A percentile compares a stretch with the other conserved stretches of the same genome.
These are phyloP conservation scores for Astropecten irregularis DNA, from an alignment of 53 echinoderm and acorn worm genomes.

Conservation along the genomic window DNA sequence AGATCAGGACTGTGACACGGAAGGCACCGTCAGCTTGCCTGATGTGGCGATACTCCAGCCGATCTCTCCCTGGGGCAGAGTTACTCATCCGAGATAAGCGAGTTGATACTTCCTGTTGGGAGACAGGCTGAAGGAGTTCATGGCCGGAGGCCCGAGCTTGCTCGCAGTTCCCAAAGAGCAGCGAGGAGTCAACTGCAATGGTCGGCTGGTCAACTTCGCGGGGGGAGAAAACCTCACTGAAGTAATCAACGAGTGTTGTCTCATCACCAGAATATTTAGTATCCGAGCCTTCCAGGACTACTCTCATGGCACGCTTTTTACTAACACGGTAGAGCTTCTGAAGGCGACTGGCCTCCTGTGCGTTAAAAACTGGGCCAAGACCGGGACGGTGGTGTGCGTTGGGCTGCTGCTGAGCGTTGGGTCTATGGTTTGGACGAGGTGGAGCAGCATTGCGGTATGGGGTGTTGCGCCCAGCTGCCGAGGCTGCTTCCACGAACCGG, in stretches of 20 bases:
- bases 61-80: background rate
- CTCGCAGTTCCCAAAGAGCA: background rate
- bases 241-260: background rate
- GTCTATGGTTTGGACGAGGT: background rate
- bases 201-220: background rate
- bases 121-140: slow-evolving; percentile 3
- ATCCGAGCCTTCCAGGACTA: slow-evolving; percentile 26
- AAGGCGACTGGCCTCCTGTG: background rate
- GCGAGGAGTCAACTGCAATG: background rate
- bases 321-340: slow-evolving; percentile 22
- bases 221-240: background rate
- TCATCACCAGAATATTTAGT: background rate
- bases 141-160: background rate
- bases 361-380: slow-evolving; percentile 15
- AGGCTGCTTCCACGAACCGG: background rate
- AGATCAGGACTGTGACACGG: slow-evolving; percentile 8
- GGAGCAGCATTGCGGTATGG: background rate
- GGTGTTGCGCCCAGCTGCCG: background rate
- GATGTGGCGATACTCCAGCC: slow-evolving; percentile 2
- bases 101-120: background rate
- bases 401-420: background rate
- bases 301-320: slow-evolving; percentile 1
- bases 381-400: background rate
- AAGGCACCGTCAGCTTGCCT: slow-evolving; percentile 3
- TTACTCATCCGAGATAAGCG: slow-evolving; percentile 6